Conservation (phyloP, 2,888 invertebrate species). For the Drosophila vallismaia region DNA sequence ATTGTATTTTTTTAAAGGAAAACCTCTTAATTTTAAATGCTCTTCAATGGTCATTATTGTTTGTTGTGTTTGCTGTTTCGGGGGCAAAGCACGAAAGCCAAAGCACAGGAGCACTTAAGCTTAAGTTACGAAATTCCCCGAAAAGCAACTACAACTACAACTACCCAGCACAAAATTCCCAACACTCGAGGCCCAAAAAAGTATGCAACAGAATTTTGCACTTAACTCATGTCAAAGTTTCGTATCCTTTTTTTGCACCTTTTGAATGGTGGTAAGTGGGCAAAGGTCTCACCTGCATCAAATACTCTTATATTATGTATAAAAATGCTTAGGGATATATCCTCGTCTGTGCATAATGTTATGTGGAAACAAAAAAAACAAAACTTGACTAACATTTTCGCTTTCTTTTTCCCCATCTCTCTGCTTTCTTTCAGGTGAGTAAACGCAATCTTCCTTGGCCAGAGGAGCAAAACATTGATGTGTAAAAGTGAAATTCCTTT, state of each 20-base stretch:
- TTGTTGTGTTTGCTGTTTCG: too few relatives aligned
- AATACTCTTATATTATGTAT: slow-evolving; percentile 6
- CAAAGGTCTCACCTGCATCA: slow-evolving; percentile 15
- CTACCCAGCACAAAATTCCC: slow-evolving; percentile 15
- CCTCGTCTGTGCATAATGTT: neutral
- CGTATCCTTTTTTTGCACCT: neutral
- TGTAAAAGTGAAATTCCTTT: slow-evolving; percentile 60
- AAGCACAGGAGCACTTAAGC: neutral
- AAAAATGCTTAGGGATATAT: neutral
- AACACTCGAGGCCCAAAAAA: slow-evolving; percentile 41
- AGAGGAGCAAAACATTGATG: slow-evolving; percentile 50
- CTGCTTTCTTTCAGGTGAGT: slow-evolving; percentile 68
- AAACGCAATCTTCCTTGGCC: slow-evolving; percentile 59
- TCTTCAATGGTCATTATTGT: neutral
- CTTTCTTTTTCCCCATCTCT: slow-evolving; percentile 25
- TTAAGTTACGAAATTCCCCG: slow-evolving; percentile 12
- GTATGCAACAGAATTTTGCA: slow-evolving; percentile 72
- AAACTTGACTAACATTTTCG: slow-evolving; percentile 36
- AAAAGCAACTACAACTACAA: slow-evolving; percentile 24
- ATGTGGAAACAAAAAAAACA: slow-evolving; percentile 4
- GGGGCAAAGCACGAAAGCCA: too few relatives aligned
- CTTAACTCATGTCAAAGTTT: slow-evolving; percentile 64
- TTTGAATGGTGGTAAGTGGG: slow-evolving; percentile 31
- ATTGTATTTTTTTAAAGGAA: neutral
- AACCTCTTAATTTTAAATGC: neutral